A percentile compares a stretch with the other conserved stretches of the same genome.
phyloP scores from a whole-genome alignment of 2,888 invertebrate genomes.

The Geophilus truncorum region DNA sequence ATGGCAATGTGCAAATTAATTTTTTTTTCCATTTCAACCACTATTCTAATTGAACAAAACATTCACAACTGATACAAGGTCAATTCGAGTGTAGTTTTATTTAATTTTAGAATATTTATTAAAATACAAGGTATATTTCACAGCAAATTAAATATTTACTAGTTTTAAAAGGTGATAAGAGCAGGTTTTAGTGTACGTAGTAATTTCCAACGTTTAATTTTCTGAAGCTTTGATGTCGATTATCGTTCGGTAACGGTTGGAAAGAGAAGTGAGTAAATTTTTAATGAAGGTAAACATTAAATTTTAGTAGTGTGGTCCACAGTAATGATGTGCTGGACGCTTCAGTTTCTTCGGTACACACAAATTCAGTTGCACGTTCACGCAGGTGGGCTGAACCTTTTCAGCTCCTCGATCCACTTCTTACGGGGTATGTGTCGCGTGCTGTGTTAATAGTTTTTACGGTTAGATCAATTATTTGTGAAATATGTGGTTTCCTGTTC shows the following conservation, averaged over 20 bases:
- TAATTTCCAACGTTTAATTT: too few relatives aligned
- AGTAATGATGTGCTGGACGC: slow-evolving; percentile 15
- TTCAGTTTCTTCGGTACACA: slow-evolving; percentile 14
- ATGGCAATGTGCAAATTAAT: too few relatives aligned
- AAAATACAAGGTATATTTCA: too few relatives aligned
- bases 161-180: too few relatives aligned
- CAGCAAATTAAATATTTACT: too few relatives aligned
- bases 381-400: slow-evolving; percentile 28
- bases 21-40: neutral
- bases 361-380: slow-evolving; percentile 8
- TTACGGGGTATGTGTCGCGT: neutral
- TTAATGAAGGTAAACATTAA: slow-evolving; percentile 14
- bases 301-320: slow-evolving; percentile 21
- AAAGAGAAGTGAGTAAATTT: neutral
- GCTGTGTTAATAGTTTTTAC: slow-evolving; percentile 1
- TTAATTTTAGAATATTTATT: too few relatives aligned
- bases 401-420: neutral
- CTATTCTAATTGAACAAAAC: neutral
- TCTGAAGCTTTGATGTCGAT: too few relatives aligned
- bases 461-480: slow-evolving; percentile 27
- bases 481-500: slow-evolving; percentile 27
- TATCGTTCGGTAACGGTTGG: neutral
- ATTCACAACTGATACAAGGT: too few relatives aligned
- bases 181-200: too few relatives aligned
- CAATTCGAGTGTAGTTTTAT: too few relatives aligned